Percentiles rank a stretch among this genome's conserved stretches.
These are phyloP conservation scores for Nibea coibor DNA, from an alignment of 2,113 vertebrate genomes.

Conservation along the genomic window DNA sequence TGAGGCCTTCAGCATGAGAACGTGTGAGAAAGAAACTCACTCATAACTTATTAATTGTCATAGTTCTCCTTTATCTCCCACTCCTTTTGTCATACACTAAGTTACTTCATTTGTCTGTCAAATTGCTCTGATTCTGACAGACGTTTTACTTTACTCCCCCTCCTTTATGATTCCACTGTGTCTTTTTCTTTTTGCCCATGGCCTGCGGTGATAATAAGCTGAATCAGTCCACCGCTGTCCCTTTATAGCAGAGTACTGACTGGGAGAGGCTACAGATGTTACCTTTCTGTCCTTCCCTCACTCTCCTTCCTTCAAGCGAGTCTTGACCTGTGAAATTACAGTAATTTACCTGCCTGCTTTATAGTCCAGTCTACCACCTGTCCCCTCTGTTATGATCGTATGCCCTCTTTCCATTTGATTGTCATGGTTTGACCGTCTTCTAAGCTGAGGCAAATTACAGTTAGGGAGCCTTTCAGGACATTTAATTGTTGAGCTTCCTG, in stretches of 20 bases:
- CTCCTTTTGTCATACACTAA: constrained; percentile 33
- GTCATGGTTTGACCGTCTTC: not conserved
- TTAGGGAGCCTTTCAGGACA: not conserved
- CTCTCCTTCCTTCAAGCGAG: not conserved
- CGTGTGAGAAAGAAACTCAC: constrained; percentile 1
- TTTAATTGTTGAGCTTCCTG: not conserved
- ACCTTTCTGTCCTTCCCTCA: not conserved
- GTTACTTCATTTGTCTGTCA: constrained; percentile 43
- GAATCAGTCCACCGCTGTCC: constrained; percentile 37
- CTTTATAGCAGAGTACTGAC: constrained; percentile 9
- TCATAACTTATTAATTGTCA: constrained; percentile 51
- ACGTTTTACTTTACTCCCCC: not conserved
- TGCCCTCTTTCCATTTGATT: not conserved
- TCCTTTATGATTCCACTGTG: not conserved
- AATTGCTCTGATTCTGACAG: constrained; percentile 5
- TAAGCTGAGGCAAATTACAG: not conserved
- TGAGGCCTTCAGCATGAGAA: not conserved
- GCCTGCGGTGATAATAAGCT: constrained; percentile 53
- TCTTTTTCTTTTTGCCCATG: constrained; percentile 11
- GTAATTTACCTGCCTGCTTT: not conserved
- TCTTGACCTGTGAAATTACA: constrained; percentile 29
- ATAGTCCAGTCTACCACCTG: not conserved
- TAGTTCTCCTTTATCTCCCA: not conserved
- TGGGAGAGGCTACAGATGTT: constrained; percentile 29
- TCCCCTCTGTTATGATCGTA: not conserved